A percentile compares a stretch with the other conserved stretches of the same genome.
Evolutionary conservation across 2,888 invertebrate species (phyloP).

Genomic region (Apamea sordens): DNA sequence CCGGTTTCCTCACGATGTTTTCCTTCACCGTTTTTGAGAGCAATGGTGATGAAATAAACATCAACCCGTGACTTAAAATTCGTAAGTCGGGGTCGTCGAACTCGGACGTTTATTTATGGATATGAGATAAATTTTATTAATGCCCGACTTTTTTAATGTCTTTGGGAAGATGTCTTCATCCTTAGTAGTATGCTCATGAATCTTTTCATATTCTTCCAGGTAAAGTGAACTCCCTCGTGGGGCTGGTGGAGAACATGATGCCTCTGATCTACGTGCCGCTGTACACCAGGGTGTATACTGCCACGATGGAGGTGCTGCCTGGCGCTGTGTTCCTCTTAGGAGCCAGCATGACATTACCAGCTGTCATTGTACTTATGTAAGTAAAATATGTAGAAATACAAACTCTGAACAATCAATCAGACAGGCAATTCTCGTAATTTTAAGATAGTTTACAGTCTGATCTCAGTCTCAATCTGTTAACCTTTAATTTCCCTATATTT

Average conservation of each 20-base stretch:
- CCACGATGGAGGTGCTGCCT: conserved; percentile 92
- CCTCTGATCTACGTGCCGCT: conserved; percentile 92
- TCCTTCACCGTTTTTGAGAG: too few species aligned
- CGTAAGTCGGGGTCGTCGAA: too few species aligned
- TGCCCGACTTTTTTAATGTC: not conserved
- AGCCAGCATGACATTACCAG: conserved; percentile 91
- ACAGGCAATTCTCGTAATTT: too few species aligned
- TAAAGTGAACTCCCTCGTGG: conserved; percentile 92
- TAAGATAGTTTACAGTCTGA: too few species aligned
- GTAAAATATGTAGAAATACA: conserved; percentile 52
- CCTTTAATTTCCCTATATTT: too few species aligned
- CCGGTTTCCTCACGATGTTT: too few species aligned
- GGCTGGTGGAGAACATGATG: conserved; percentile 92
- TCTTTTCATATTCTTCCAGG: conserved; percentile 79
- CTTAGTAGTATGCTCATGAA: not conserved
- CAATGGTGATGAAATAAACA: too few species aligned
- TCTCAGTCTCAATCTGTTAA: too few species aligned
- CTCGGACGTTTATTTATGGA: too few species aligned
- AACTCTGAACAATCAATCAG: not conserved
- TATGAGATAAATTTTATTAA: not conserved
- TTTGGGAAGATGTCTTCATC: not conserved
- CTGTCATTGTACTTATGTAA: conserved; percentile 91
- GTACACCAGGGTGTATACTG: conserved; percentile 92
- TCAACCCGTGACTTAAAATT: too few species aligned
- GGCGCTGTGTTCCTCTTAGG: conserved; percentile 92